phyloP scores from a whole-genome alignment of 2,797 vertebrate species.

The Poliocrania exsul region DNA sequence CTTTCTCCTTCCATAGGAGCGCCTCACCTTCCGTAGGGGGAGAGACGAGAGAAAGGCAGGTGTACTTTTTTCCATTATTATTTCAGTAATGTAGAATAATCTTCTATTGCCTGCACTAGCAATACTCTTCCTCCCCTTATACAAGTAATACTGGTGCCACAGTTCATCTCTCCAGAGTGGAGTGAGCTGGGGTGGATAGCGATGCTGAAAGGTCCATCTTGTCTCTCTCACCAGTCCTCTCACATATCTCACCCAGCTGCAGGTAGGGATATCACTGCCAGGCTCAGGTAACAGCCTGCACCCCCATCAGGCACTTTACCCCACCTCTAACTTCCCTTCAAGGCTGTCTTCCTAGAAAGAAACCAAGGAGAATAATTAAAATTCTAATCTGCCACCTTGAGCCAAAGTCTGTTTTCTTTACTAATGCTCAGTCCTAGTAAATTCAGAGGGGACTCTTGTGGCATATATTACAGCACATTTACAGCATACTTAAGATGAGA shows the following conservation, averaged over 20 bases:
- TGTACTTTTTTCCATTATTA: not conserved
- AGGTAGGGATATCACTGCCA: not conserved
- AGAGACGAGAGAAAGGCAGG: not conserved
- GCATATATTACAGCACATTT: not conserved
- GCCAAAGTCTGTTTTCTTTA: not conserved
- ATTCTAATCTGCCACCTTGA: not conserved
- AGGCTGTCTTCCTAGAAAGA: not conserved
- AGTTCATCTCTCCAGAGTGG: rapidly evolving
- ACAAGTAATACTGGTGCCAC: not conserved
- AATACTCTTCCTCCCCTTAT: not conserved
- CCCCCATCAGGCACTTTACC: not conserved
- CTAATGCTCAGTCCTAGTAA: not conserved
- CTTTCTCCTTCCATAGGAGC: not conserved
- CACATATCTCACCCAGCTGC: not conserved
- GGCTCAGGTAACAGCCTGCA: not conserved
- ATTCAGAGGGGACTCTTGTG: not conserved
- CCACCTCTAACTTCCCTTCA: not conserved
- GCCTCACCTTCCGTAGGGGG: not conserved
- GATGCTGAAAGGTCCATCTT: not conserved
- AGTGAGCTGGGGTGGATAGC: rapidly evolving
- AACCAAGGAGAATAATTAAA: not conserved
- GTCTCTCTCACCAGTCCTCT: not conserved
- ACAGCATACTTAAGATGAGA: not conserved
- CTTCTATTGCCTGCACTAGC: not conserved
- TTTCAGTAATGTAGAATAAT: not conserved